Evolutionary conservation across 2,797 vertebrate genomes (phyloP).

Genomic region (Alauda arvensis): DNA sequence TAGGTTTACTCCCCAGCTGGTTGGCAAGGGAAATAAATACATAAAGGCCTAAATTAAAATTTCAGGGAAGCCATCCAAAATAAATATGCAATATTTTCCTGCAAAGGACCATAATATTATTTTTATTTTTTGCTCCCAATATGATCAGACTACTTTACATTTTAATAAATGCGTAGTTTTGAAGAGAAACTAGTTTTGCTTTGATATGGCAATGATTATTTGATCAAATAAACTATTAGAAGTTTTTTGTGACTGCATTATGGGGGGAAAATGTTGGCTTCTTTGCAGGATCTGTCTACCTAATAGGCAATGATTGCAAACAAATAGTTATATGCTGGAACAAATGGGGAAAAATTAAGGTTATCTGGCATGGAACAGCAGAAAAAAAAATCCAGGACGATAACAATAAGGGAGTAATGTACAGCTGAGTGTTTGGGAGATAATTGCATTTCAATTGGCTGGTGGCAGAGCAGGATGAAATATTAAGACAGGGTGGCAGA

Average conservation of each 20-base stretch:
- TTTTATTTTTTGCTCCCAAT: conserved; percentile 48
- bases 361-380: conserved; percentile 58
- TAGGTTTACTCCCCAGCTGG: conserved; percentile 18
- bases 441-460: conserved; percentile 61
- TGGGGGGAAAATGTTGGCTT: conserved; percentile 27
- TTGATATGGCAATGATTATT: conserved; percentile 67
- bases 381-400: background rate
- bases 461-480: conserved; percentile 35
- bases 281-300: conserved; percentile 41
- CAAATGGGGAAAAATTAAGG: conserved; percentile 64
- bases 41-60: conserved; percentile 58
- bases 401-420: background rate
- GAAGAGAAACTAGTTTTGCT: conserved; percentile 62
- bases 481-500: conserved; percentile 27
- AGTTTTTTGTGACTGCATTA: conserved; percentile 54
- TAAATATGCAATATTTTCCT: conserved; percentile 68
- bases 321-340: conserved; percentile 67
- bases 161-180: conserved; percentile 70
- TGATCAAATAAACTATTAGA: conserved; percentile 69
- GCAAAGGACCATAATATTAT: conserved; percentile 45
- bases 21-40: conserved; percentile 28
- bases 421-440: conserved; percentile 8
- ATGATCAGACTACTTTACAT: conserved; percentile 67
- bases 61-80: conserved; percentile 65
- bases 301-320: conserved; percentile 71